These are phyloP conservation scores for Sylvilagus floridanus DNA, from an alignment of 2,797 vertebrate species.

Conservation along the genomic window DNA sequence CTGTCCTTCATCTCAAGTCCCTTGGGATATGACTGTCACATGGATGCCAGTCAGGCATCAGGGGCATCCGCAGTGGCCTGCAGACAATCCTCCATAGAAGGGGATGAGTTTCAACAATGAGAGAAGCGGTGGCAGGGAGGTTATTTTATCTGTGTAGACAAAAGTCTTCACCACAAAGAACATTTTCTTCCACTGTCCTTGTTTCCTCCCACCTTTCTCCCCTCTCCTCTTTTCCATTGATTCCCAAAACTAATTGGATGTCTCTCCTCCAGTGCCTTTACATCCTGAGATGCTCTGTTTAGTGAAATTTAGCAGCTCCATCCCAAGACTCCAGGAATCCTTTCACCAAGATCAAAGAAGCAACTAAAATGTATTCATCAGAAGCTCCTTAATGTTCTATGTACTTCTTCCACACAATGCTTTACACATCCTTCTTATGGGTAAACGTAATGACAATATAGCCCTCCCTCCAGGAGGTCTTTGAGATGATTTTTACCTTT, in stretches of 20 bases:
- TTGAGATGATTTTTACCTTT: constrained; percentile 90
- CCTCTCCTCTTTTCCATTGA: constrained; percentile 16
- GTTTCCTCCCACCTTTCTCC: background rate
- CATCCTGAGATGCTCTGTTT: constrained; percentile 9
- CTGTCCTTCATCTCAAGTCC: constrained; percentile 17
- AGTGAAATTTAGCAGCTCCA: background rate
- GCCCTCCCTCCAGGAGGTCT: background rate
- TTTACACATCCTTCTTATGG: background rate
- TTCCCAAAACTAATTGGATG: background rate
- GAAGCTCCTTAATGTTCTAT: background rate
- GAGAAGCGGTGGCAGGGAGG: background rate
- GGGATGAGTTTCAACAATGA: background rate
- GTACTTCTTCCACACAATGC: background rate
- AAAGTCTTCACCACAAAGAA: background rate
- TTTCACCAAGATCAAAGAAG: constrained; percentile 3
- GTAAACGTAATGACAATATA: background rate
- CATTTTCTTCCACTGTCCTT: background rate
- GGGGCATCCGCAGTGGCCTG: background rate
- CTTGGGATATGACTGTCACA: background rate
- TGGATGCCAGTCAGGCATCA: background rate
- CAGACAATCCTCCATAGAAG: background rate
- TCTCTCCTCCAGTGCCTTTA: constrained; percentile 11
- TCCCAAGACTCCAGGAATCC: background rate
- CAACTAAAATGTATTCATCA: constrained; percentile 8
- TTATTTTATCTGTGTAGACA: background rate